Base-by-base conservation (phyloP, 2,113 vertebrate species). In the Podarcis muralis region DNA sequence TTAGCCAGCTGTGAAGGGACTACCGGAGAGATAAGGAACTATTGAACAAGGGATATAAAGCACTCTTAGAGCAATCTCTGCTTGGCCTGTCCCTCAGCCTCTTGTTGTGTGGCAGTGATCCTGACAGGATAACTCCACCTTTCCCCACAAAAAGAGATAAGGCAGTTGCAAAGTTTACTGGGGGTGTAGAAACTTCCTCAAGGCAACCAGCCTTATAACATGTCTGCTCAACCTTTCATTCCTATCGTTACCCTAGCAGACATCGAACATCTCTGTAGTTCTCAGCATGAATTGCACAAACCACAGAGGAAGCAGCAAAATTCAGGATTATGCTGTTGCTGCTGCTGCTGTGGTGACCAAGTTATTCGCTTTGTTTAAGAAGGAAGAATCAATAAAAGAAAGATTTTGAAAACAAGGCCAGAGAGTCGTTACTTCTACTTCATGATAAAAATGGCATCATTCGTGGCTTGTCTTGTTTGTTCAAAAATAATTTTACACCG, bases 61-160 rank as follows among this genome's bases (percentile, higher is more conserved):
- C 35, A 81, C 86, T 66, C 25, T 68, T 48, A n/a, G 0, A 85
- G 25, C 83, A 88, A 53, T 74, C 92, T 90, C 81, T 1, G 25
- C 57, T 57, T 91, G 77, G 74, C 37, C 86, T 92, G 35, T 84
- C 92, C 87, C 82, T 90, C 69, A 83, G 86, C 4, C 79, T 57
- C 85, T 86, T 94, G 88, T 88, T 57, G 30, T 37, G 15, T 77
- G 89, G 77, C 74, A 85, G 85, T 84, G 83, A 66, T 92, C 66
- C 65, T 57, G 66, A 88, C 76, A 83, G 86, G 77, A 48, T 43
- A 86, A 87, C 81, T 88, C 72, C 77, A 92, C 6, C 9, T 88
- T 16, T 75, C 74, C 22, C 62, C 53, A 30, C 15, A 84, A 83
- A 72, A 92, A 81, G 62, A 95, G 83, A 74, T 53, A 87, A 90